phyloP scores from a whole-genome alignment of 2,888 invertebrate genomes.

The Cantharis flavilabris region DNA sequence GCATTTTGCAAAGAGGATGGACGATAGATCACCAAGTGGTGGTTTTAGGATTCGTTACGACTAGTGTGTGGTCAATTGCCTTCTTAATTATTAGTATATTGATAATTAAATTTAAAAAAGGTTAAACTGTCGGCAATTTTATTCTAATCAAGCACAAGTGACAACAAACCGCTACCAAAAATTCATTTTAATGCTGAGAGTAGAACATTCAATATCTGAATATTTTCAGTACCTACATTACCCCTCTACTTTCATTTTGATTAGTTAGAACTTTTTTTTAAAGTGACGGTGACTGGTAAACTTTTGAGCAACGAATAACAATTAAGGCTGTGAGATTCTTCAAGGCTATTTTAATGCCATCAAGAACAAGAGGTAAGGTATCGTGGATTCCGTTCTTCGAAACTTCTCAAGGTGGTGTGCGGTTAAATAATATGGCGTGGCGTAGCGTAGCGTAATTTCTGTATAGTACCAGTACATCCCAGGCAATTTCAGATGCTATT shows the following conservation, averaged over 20 bases:
- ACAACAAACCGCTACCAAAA: background rate
- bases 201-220: background rate
- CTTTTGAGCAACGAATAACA: background rate
- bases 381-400: background rate
- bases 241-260: background rate
- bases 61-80: slow-evolving; percentile 81
- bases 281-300: background rate
- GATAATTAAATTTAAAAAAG: slow-evolving; percentile 80
- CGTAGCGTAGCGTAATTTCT: background rate
- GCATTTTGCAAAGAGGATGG: slow-evolving; percentile 89
- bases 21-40: slow-evolving; percentile 77
- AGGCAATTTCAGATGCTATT: background rate
- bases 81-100: slow-evolving; percentile 80
- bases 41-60: slow-evolving; percentile 85
- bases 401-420: background rate
- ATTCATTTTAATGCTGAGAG: background rate
- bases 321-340: slow-evolving; percentile 1
- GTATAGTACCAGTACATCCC: background rate
- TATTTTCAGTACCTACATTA: background rate
- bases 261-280: background rate
- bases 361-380: background rate
- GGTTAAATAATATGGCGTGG: background rate
- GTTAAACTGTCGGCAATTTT: slow-evolving; percentile 55
- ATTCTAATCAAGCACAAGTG: background rate
- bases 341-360: background rate